phyloP scores from a whole-genome alignment of 2,888 invertebrate genomes.

The Beris chalybata region DNA sequence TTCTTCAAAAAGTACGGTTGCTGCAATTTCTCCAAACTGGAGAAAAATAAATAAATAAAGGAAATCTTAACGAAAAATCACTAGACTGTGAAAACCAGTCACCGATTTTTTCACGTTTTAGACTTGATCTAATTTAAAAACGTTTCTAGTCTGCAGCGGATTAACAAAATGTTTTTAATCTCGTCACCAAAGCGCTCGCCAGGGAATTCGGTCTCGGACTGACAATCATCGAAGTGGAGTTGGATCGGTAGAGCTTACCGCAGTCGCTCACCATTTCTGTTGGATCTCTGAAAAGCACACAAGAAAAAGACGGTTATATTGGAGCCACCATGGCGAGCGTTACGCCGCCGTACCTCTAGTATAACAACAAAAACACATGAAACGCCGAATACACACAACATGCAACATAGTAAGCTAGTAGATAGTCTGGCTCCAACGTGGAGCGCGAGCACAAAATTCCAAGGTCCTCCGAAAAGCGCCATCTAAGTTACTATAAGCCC shows the following conservation, averaged over 20 bases:
- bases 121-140: neutral
- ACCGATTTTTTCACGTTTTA: neutral
- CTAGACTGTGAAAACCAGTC: too few relatives aligned
- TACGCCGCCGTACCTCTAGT: too few relatives aligned
- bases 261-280: conserved; percentile 13
- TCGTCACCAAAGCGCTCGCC: conserved; percentile 51
- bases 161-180: conserved; percentile 22
- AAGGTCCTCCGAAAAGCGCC: too few relatives aligned
- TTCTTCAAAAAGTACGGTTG: neutral
- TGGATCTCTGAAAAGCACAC: conserved; percentile 24
- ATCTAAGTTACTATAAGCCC: too few relatives aligned
- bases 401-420: too few relatives aligned
- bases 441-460: too few relatives aligned
- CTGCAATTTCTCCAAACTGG: neutral
- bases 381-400: too few relatives aligned
- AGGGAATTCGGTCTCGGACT: conserved; percentile 53
- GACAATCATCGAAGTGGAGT: conserved; percentile 39
- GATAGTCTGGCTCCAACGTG: too few relatives aligned
- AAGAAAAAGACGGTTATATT: conserved; percentile 19
- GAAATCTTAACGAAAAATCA: too few relatives aligned
- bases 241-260: conserved; percentile 17
- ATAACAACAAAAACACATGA: too few relatives aligned
- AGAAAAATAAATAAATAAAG: neutral
- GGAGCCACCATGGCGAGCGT: too few relatives aligned
- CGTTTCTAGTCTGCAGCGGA: neutral